Evolutionary conservation across 2,888 invertebrate genomes (phyloP), one percentile per base, ranked within the genome.

Genomic region (Perizoma flavofasciatum): DNA sequence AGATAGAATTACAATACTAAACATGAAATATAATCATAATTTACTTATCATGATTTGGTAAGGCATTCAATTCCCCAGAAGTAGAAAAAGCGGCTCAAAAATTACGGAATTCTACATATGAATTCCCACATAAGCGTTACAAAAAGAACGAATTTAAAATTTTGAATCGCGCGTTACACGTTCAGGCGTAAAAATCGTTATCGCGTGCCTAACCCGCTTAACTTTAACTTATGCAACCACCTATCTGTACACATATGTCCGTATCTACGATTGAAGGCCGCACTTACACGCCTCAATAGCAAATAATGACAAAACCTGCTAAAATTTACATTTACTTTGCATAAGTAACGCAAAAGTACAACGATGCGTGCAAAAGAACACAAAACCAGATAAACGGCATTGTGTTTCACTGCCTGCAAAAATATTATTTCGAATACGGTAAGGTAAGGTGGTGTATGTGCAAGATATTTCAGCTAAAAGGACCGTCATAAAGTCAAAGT

Each of bases 211-310:
- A 50, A 56, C 50, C 56, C 39, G 50, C 46, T 40, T 45, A 49
- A 49, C 49, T 35, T 32, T 34, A 46, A 34, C 50, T 56, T 50
- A 50, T 46, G 50, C 40, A 46, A 46, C 46, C 5, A 35, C 11
- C 44, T 55, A 49, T 43, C 35, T 35, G 9, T 40, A 47, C 10
- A 46, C 34, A 32, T 10, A 47, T 58, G 47, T 37, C 5, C 37
- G 37, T 52, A 58, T 52, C 35, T 51, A 47, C 57, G n/a, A 35
- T 43, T 48, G 52, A 58, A 58, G 57, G 57, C 41, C 52, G 50
- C 46, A 49, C 49, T 49, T 39, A 50, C 49, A 56, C 50, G 41
- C 10, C 11, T 43, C 49, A 32, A 49, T 39, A 44, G 6, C 49
- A 56, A 51, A 57, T 37, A 48, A 5, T 43, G 51, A 51, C 57